Percentiles rank a stretch among this genome's conserved stretches.
Conservation (phyloP, 2,888 invertebrate genomes). For the Andrena bucephala region DNA sequence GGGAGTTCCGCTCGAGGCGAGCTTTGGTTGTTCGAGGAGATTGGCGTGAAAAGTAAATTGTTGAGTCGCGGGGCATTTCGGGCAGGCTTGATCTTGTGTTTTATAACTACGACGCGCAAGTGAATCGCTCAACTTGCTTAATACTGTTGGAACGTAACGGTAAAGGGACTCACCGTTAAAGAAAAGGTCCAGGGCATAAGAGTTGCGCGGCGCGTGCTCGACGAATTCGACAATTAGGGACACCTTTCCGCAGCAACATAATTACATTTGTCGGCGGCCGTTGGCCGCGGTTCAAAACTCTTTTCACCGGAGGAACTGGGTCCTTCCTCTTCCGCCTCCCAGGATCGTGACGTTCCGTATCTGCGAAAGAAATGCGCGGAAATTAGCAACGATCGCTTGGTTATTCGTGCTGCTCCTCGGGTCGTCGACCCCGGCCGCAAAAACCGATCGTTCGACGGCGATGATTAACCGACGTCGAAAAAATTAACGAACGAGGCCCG, state of each 20-base stretch:
- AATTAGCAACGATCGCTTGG: background rate
- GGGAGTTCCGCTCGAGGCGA: background rate
- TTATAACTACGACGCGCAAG: background rate
- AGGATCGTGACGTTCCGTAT: background rate
- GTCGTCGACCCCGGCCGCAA: background rate
- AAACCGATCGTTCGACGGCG: background rate
- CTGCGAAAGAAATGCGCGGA: conserved; percentile 4
- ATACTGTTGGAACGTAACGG: background rate
- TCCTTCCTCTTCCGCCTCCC: conserved; percentile 20
- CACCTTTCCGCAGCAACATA: conserved; percentile 71
- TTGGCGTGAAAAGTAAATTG: background rate
- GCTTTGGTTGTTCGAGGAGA: background rate
- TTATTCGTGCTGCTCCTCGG: background rate
- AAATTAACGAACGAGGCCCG: conserved; percentile 15
- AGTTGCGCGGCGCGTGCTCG: conserved; percentile 50
- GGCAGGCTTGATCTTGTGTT: background rate
- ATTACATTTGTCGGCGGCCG: conserved; percentile 69
- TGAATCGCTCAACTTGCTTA: background rate
- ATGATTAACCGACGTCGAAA: conserved; percentile 11
- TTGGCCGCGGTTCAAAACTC: conserved; percentile 75
- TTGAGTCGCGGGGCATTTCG: background rate
- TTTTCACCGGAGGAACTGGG: conserved; percentile 55
- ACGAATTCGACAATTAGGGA: conserved; percentile 73
- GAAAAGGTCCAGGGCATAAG: conserved; percentile 55
- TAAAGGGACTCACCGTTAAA: conserved; percentile 12